Percentiles rank a stretch among this genome's conserved stretches.
Conservation (phyloP, 1,140 invertebrate species). For the Scaptomyza montana region DNA sequence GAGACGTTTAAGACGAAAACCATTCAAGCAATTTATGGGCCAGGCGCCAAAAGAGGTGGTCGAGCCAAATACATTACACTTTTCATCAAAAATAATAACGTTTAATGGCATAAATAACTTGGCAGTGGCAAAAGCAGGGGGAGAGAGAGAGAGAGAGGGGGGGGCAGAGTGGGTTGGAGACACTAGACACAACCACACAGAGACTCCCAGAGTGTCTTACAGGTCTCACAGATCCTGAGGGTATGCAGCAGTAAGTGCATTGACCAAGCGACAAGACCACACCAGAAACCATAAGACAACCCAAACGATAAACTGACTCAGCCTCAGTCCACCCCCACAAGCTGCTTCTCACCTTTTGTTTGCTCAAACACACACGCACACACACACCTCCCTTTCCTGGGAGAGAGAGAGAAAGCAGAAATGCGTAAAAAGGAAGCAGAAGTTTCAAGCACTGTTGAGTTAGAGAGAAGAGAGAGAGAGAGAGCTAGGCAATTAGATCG, state of each 20-base stretch:
- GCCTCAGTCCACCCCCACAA: no score
- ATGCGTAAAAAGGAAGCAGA: background rate
- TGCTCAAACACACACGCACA: no score
- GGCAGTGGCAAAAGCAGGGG: no score
- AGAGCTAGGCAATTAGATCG: background rate
- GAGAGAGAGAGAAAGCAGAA: background rate
- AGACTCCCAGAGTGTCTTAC: background rate
- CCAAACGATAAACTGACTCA: background rate
- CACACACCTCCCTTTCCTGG: no score
- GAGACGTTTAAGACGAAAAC: background rate
- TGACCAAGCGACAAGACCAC: background rate
- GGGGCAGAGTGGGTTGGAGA: background rate
- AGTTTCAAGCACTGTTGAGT: background rate
- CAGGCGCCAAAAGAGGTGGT: background rate
- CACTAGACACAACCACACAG: background rate
- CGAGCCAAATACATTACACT: constrained; percentile 21
- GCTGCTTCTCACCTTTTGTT: background rate
- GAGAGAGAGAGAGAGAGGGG: constrained; percentile 16
- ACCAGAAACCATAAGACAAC: background rate
- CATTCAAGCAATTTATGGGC: background rate
- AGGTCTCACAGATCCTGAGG: background rate
- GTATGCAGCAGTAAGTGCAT: background rate
- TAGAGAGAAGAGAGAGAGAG: no score
- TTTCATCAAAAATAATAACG: constrained; percentile 50
- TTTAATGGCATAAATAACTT: constrained; percentile 44